phyloP scores from a whole-genome alignment of 2,888 invertebrate species.

The Tiliacea aurago region DNA sequence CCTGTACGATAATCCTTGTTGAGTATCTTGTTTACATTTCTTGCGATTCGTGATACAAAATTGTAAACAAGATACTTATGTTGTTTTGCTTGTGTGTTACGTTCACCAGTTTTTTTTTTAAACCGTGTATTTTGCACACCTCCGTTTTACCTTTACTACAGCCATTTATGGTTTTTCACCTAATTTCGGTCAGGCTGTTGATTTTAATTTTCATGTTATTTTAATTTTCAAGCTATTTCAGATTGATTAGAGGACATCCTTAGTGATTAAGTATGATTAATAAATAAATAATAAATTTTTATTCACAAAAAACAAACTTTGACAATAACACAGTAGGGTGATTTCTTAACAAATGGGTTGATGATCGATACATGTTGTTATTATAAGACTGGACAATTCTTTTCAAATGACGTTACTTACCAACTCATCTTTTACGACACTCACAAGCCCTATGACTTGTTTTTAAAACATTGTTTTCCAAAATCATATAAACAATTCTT shows the following conservation, averaged over 20 bases:
- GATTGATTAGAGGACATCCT: background rate
- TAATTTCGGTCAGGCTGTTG: background rate
- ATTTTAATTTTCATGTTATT: background rate
- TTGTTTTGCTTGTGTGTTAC: background rate
- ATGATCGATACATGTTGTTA: background rate
- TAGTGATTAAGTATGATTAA: background rate
- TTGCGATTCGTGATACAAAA: background rate
- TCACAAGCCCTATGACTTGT: background rate
- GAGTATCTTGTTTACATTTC: conserved; percentile 5
- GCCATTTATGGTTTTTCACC: background rate
- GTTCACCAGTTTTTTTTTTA: background rate
- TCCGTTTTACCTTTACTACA: background rate
- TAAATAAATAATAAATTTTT: no score
- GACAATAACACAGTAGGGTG: no score
- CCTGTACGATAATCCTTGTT: background rate
- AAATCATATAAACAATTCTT: background rate
- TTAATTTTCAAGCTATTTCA: background rate
- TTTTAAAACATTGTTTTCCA: background rate
- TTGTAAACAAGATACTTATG: conserved; percentile 16
- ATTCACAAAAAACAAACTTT: no score
- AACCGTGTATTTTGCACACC: background rate
- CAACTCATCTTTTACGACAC: no score
- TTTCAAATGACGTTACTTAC: background rate
- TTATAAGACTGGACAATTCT: background rate
- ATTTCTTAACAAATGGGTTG: no score